These are phyloP conservation scores for Protomyctophum bolini DNA, from an alignment of 2,113 vertebrate genomes.

Conservation along the genomic window DNA sequence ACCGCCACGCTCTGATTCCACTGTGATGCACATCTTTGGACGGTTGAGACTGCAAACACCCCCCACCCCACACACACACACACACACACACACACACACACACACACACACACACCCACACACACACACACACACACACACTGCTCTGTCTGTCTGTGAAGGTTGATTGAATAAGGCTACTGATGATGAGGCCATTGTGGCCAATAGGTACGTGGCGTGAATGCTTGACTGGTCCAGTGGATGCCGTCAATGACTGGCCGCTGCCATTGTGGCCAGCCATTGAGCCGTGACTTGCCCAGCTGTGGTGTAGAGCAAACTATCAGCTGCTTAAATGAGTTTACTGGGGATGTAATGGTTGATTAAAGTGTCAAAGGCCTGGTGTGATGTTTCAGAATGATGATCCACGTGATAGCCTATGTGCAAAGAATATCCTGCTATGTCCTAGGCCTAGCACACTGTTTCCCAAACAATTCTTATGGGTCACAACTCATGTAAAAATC, in stretches of 20 bases:
- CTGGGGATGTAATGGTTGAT: slow-evolving; percentile 46
- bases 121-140: not conserved
- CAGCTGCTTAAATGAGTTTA: slow-evolving; percentile 46
- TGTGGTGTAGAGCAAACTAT: slow-evolving; percentile 59
- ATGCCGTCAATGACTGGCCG: slow-evolving; percentile 43
- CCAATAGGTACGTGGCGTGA: slow-evolving; percentile 58
- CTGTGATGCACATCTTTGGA: slow-evolving; percentile 52
- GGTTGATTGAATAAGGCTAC: slow-evolving; percentile 65
- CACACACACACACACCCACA: not conserved
- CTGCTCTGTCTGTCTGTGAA: slow-evolving; percentile 20
- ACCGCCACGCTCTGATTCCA: slow-evolving; percentile 31
- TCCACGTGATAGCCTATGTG: too few species aligned
- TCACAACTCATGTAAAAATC: too few species aligned
- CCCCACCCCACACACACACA: not conserved
- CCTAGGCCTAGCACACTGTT: too few species aligned
- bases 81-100: too few species aligned
- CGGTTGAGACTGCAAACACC: slow-evolving; percentile 33
- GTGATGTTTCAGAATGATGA: too few species aligned
- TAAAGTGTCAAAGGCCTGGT: slow-evolving; percentile 39
- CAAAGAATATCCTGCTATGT: not conserved
- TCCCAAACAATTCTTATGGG: too few species aligned
- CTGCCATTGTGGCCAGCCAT: slow-evolving; percentile 64
- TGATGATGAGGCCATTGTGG: slow-evolving; percentile 74
- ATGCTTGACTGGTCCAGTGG: slow-evolving; percentile 56
- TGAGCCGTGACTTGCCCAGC: slow-evolving; percentile 72